A percentile compares a stretch with the other conserved stretches of the same genome.
Evolutionary conservation across 2,888 invertebrate genomes (phyloP).

Genomic region (Eupithecia abbreviata): DNA sequence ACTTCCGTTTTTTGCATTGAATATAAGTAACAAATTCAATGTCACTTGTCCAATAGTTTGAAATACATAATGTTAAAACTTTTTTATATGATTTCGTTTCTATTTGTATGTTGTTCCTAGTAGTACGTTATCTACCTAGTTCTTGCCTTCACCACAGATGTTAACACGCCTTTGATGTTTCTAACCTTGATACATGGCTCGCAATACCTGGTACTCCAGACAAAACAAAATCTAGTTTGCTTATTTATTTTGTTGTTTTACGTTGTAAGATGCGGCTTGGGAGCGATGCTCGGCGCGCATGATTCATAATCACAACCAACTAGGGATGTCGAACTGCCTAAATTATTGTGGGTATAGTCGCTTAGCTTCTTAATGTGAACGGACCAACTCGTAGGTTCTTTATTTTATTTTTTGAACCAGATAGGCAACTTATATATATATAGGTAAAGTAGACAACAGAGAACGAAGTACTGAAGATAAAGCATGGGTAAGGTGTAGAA

Average conservation of each 20-base stretch:
- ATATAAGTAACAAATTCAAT: background rate
- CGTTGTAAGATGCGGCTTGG: constrained; percentile 52
- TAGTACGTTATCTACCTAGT: background rate
- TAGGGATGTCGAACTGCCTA: constrained; percentile 14
- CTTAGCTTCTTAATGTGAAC: background rate
- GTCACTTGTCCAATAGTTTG: background rate
- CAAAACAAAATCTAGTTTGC: constrained; percentile 54
- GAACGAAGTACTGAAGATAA: background rate
- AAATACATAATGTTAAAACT: background rate
- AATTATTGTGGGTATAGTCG: constrained; percentile 1
- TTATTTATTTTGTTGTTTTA: constrained; percentile 60
- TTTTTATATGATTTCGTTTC: background rate
- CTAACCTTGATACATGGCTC: constrained; percentile 31
- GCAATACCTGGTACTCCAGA: constrained; percentile 40
- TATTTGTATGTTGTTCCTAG: background rate
- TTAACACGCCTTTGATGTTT: constrained; percentile 22
- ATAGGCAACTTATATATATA: too few species aligned
- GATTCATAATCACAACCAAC: constrained; percentile 63
- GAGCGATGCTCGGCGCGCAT: constrained; percentile 56
- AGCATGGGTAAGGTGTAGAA: background rate
- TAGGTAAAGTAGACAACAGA: background rate
- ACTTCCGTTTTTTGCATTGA: too few species aligned
- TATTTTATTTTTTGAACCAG: background rate
- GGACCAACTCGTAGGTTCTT: background rate
- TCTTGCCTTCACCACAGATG: background rate